Evolutionary conservation across 2,797 vertebrate genomes (phyloP).

Genomic region (Acrossocheilus wenchowensis): DNA sequence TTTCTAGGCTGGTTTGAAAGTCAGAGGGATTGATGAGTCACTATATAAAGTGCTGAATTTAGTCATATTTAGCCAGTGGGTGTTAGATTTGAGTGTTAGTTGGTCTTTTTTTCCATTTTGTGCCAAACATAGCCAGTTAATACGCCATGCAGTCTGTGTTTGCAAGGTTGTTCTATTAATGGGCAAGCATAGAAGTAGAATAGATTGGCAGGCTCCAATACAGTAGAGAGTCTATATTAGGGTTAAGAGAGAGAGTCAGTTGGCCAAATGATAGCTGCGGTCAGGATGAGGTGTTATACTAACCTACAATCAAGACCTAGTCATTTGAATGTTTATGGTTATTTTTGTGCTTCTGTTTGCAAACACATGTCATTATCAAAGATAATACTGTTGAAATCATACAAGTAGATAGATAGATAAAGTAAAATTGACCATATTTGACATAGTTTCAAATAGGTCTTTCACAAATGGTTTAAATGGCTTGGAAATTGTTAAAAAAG

Average conservation of each 20-base stretch:
- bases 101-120: background rate
- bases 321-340: slow-evolving; percentile 21
- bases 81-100: background rate
- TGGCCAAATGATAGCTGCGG: slow-evolving; percentile 5
- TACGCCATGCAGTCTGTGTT: background rate
- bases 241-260: slow-evolving; percentile 5
- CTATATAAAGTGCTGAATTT: background rate
- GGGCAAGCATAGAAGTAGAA: background rate
- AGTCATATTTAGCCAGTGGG: slow-evolving; percentile 12
- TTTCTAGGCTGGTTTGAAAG: background rate
- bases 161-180: background rate
- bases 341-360: slow-evolving; percentile 9
- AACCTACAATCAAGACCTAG: slow-evolving; percentile 23
- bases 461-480: background rate
- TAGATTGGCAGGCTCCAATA: slow-evolving; percentile 12
- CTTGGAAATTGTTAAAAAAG: background rate
- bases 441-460: background rate
- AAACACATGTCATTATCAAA: background rate
- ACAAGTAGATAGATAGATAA: background rate
- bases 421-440: background rate
- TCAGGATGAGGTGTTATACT: slow-evolving; percentile 22
- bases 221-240: background rate
- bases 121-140: background rate
- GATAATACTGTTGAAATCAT: background rate
- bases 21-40: background rate